A percentile compares a stretch with the other conserved stretches of the same genome.
Evolutionary conservation across 2,797 vertebrate species (phyloP).

Genomic region (Pyrocephalus nanus): DNA sequence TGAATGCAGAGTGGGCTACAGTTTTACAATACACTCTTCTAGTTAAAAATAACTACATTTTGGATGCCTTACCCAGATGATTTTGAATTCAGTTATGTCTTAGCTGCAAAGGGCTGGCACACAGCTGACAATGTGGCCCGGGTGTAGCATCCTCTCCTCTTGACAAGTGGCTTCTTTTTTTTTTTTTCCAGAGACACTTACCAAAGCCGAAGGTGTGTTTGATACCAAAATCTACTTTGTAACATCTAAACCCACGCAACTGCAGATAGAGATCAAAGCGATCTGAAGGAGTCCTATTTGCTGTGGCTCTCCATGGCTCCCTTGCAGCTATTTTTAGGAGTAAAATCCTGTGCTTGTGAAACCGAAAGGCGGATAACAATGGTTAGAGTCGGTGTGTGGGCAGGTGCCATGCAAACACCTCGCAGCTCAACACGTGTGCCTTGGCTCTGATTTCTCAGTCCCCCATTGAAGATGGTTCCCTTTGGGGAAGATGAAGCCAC

Average conservation of each 20-base stretch:
- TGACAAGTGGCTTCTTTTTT: neutral
- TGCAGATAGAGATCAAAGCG: conserved; percentile 39
- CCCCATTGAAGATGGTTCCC: rapidly evolving
- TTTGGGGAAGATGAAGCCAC: neutral
- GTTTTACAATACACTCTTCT: conserved; percentile 1
- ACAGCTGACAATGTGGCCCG: neutral
- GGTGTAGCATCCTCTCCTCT: conserved; percentile 12
- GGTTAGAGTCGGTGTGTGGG: neutral
- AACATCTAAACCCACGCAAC: conserved; percentile 38
- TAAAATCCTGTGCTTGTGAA: conserved; percentile 29
- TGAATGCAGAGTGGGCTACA: neutral
- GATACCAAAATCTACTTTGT: conserved; percentile 34
- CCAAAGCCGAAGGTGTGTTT: neutral
- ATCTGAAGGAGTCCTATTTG: conserved; percentile 36
- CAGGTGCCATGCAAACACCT: neutral
- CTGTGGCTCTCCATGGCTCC: conserved; percentile 16
- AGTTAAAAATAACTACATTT: conserved; percentile 52
- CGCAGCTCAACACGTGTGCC: rapidly evolving
- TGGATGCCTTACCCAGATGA: conserved; percentile 36
- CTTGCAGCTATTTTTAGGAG: conserved; percentile 59
- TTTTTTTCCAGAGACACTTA: conserved; percentile 40
- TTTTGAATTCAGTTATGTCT: conserved; percentile 11
- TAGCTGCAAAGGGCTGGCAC: neutral
- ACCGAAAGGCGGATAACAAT: conserved; percentile 37
- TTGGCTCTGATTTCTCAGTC: neutral